phyloP scores from a whole-genome alignment of 2,888 invertebrate genomes.

The Ochropleura leucogaster region DNA sequence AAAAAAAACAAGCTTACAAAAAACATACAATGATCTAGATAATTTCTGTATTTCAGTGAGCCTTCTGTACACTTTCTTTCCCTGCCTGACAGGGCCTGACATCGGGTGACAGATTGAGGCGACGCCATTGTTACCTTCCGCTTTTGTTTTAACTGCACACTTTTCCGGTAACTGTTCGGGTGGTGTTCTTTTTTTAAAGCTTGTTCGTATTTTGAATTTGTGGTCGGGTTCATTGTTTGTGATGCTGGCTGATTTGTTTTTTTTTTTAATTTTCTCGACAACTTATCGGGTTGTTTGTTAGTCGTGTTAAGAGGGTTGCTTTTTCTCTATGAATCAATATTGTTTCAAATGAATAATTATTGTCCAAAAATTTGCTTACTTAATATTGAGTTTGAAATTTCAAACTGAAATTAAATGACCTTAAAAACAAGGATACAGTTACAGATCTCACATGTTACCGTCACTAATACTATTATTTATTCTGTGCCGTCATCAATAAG shows the following conservation, averaged over 20 bases:
- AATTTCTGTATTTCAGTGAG: neutral
- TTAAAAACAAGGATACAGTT: neutral
- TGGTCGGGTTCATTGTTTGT: conserved; percentile 34
- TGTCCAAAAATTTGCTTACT: neutral
- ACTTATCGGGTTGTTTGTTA: neutral
- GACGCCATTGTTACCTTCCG: conserved; percentile 73
- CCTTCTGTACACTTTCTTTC: conserved; percentile 26
- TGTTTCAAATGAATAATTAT: neutral
- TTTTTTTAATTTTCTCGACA: conserved; percentile 12
- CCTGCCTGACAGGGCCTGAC: conserved; percentile 50
- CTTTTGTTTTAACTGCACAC: conserved; percentile 72
- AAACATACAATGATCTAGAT: no score
- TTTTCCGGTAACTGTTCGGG: conserved; percentile 63
- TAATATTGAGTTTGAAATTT: neutral
- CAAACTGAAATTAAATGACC: neutral
- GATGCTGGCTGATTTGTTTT: conserved; percentile 45
- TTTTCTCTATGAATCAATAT: neutral
- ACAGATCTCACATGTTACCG: neutral
- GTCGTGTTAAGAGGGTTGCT: neutral
- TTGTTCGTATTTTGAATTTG: conserved; percentile 56
- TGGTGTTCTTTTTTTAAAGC: conserved; percentile 45
- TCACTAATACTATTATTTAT: neutral
- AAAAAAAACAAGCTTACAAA: no score
- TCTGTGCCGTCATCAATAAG: neutral
- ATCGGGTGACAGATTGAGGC: conserved; percentile 72